phyloP scores from a whole-genome alignment of 2,113 vertebrate genomes.

The Mesitornis unicolor region DNA sequence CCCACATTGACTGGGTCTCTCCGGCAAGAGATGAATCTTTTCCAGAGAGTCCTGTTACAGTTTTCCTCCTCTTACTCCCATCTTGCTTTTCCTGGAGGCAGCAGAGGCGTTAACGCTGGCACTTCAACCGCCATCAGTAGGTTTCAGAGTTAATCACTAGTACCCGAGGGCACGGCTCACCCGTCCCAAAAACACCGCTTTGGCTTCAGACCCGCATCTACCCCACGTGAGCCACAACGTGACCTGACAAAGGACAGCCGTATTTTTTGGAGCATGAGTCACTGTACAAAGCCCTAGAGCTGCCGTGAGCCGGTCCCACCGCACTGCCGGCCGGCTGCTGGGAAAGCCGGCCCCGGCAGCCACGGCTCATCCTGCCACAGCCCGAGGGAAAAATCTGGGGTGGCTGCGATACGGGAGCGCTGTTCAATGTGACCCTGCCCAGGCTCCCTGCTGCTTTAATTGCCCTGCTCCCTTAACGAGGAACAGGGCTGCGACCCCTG shows the following conservation, averaged over 20 bases:
- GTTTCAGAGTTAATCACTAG: neutral
- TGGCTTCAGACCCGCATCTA: neutral
- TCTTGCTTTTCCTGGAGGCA: neutral
- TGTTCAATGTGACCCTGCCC: neutral
- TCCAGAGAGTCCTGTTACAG: neutral
- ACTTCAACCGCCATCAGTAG: neutral
- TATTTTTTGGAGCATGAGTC: neutral
- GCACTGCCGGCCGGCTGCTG: neutral
- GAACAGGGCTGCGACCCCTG: neutral
- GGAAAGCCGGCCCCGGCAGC: neutral
- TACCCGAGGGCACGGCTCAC: neutral
- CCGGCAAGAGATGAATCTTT: neutral
- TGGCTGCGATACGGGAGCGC: rapidly evolving
- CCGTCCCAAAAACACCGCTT: neutral
- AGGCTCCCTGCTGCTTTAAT: neutral
- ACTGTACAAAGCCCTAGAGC: neutral
- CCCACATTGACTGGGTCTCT: neutral
- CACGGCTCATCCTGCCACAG: neutral
- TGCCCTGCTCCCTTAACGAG: neutral
- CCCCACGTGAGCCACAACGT: neutral
- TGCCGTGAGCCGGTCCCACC: neutral
- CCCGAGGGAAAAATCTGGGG: neutral
- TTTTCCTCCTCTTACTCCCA: neutral
- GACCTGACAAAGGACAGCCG: neutral
- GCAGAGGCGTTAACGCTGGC: neutral